Conservation (phyloP, 2,113 vertebrate genomes). For the Dromas ardeola region DNA sequence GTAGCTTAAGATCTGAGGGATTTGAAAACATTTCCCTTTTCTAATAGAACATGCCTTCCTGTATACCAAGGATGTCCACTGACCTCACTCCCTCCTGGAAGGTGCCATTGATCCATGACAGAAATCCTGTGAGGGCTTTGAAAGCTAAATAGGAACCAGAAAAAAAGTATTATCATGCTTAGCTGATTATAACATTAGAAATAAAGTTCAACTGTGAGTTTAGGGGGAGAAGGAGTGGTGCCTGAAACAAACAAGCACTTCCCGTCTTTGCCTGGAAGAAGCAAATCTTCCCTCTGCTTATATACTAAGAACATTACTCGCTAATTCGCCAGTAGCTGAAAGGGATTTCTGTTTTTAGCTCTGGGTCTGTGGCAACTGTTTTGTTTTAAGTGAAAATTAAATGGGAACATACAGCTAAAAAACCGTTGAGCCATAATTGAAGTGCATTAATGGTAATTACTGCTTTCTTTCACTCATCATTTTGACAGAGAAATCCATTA, state of each 20-base stretch:
- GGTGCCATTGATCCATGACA: conserved; percentile 85
- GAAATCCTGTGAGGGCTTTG: conserved; percentile 77
- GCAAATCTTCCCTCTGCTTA: conserved; percentile 77
- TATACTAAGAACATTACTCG: conserved; percentile 79
- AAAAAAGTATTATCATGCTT: conserved; percentile 76
- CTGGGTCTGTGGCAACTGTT: conserved; percentile 75
- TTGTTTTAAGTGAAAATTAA: conserved; percentile 81
- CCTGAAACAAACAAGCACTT: conserved; percentile 84
- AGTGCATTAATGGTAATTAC: conserved; percentile 91
- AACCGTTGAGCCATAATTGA: conserved; percentile 81
- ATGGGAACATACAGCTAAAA: conserved; percentile 67
- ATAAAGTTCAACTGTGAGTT: conserved; percentile 67
- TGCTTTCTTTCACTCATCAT: conserved; percentile 89
- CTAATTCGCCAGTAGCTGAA: conserved; percentile 86
- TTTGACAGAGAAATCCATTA: conserved; percentile 92
- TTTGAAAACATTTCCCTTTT: conserved; percentile 82
- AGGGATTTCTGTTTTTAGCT: conserved; percentile 84
- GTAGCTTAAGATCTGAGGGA: conserved; percentile 78
- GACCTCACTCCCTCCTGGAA: conserved; percentile 80
- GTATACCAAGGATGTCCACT: conserved; percentile 80
- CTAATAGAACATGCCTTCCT: conserved; percentile 83
- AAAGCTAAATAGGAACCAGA: conserved; percentile 74
- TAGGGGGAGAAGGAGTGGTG: conserved; percentile 70
- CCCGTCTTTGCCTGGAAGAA: conserved; percentile 79
- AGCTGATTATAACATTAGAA: conserved; percentile 77